Percentiles rank a stretch among this genome's conserved stretches.
Evolutionary conservation across 2,797 vertebrate species (phyloP).

Genomic region (Tolypeutes matacus): DNA sequence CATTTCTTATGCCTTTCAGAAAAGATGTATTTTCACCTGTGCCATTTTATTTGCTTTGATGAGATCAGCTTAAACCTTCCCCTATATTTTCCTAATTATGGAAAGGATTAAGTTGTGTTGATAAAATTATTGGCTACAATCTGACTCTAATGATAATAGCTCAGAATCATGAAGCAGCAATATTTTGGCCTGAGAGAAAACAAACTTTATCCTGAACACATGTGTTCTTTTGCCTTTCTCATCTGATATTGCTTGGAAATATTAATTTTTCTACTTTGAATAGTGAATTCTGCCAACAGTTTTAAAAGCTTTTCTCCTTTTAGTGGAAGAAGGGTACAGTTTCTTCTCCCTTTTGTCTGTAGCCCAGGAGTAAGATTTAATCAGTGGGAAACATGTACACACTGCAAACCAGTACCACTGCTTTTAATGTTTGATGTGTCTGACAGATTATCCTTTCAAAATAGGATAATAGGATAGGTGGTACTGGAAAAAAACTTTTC

Average conservation of each 20-base stretch:
- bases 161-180: conserved; percentile 66
- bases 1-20: conserved; percentile 29
- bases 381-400: conserved; percentile 72
- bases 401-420: conserved; percentile 64
- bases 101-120: conserved; percentile 65
- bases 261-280: conserved; percentile 70
- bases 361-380: conserved; percentile 75
- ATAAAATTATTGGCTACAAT: conserved; percentile 59
- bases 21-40: neutral
- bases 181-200: conserved; percentile 75
- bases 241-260: conserved; percentile 65
- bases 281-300: conserved; percentile 66
- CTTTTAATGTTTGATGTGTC: conserved; percentile 74
- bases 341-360: conserved; percentile 67
- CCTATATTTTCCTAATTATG: conserved; percentile 55
- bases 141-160: conserved; percentile 65
- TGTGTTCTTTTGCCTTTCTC: conserved; percentile 69
- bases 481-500: conserved; percentile 74
- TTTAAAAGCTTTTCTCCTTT: conserved; percentile 74
- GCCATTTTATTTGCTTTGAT: conserved; percentile 15
- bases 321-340: neutral
- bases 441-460: conserved; percentile 76
- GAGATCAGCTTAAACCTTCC: conserved; percentile 45
- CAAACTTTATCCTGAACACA: conserved; percentile 67
- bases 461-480: conserved; percentile 72